Conservation (phyloP, 2,797 vertebrate genomes). For the Synanceia verrucosa region DNA sequence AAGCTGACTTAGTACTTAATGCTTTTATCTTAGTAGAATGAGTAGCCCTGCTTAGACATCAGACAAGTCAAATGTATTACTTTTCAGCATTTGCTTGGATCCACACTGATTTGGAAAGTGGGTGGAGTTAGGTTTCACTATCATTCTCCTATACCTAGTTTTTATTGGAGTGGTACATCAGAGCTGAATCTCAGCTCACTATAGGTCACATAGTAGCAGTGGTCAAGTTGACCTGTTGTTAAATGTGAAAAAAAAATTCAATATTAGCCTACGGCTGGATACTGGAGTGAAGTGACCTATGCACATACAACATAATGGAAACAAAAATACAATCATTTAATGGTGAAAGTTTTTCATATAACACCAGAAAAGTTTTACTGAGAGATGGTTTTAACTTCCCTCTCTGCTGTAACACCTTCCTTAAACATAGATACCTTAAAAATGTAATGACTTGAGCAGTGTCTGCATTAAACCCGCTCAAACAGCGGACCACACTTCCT, state of each 20-base stretch:
- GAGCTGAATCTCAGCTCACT: conserved; percentile 47
- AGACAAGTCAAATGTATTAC: conserved; percentile 11
- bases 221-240: conserved; percentile 49
- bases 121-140: conserved; percentile 6
- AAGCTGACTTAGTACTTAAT: conserved; percentile 10
- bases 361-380: not conserved
- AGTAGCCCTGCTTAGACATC: not conserved
- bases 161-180: conserved; percentile 48
- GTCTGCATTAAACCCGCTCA: conserved; percentile 81
- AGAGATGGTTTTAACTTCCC: not conserved
- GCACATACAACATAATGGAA: too few species aligned
- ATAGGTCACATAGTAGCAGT: conserved; percentile 21
- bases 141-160: conserved; percentile 26
- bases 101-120: conserved; percentile 44
- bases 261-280: not conserved
- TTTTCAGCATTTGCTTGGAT: conserved; percentile 2
- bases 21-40: not conserved
- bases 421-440: not conserved
- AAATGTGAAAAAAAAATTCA: conserved; percentile 21
- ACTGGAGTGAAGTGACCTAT: not conserved
- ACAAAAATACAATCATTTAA: conserved; percentile 1
- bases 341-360: not conserved
- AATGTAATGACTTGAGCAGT: conserved; percentile 44
- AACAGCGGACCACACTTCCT: conserved; percentile 47
- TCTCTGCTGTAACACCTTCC: not conserved